Evolutionary conservation across 2,797 vertebrate genomes (phyloP).

Genomic region (Lepus oiostolus): DNA sequence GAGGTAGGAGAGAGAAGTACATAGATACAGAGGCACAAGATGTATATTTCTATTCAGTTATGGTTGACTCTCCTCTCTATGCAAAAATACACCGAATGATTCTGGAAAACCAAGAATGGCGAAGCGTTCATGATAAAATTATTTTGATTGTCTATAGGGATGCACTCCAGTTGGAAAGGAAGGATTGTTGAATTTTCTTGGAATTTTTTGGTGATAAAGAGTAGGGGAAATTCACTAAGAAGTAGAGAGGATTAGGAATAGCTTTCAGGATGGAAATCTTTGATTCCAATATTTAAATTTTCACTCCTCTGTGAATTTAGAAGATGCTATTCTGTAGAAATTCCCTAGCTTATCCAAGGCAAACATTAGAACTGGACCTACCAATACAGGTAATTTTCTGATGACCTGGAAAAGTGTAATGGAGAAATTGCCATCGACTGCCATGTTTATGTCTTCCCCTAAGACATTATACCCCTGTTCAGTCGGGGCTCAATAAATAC

Average conservation of each 20-base stretch:
- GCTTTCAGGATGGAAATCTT: conserved; percentile 23
- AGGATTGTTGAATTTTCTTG: conserved; percentile 25
- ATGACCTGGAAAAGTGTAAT: background rate
- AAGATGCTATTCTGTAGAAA: background rate
- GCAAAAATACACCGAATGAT: background rate
- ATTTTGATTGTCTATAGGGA: background rate
- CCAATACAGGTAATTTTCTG: background rate
- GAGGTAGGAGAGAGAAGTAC: background rate
- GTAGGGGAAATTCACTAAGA: background rate
- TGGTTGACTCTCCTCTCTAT: background rate
- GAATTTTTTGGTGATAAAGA: conserved; percentile 41
- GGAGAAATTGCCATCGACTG: background rate
- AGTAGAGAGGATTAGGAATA: background rate
- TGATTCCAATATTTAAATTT: background rate
- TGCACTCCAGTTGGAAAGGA: background rate
- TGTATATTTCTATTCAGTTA: background rate
- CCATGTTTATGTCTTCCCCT: background rate
- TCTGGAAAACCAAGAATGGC: background rate
- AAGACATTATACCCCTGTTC: background rate
- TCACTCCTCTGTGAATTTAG: background rate
- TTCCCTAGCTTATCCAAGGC: background rate
- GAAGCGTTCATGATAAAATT: background rate
- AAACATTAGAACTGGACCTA: background rate
- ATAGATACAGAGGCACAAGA: background rate
- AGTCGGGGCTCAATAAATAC: background rate